Base-by-base conservation (phyloP, 2,113 vertebrate genomes). In the Atractosteus spatula region DNA sequence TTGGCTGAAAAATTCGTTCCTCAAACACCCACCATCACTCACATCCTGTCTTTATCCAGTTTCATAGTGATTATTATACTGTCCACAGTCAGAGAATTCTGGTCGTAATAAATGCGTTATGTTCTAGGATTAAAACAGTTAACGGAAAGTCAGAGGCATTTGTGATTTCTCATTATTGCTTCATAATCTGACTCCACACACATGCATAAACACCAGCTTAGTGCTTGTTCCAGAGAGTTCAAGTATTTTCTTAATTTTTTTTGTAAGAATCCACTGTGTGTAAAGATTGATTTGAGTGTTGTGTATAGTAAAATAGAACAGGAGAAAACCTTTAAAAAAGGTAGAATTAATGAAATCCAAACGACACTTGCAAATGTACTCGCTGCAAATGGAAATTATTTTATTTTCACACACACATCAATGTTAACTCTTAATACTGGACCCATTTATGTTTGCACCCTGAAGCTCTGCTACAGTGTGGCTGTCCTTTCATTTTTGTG, bases 61-160 rank as follows among this genome's bases (percentile, higher is more conserved):
- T 88, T 85, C 80, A 80, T 70, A 81, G 84, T 81, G 76, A 82
- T 86, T 76, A 78, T 76, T 74, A 68, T 78, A 79, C 70, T 74
- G 74, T 78, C 78, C 74, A 74, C 76, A 71, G 74, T 69, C 80
- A 79, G 70, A 81, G 80, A 87, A 85, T 82, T 84, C 81, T 72
- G 78, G 78, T 79, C 87, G 86, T 82, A 84, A 89, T 77, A 77
- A 62, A 69, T 44, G 66, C 78, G 69, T 78, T 80, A 77, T 81
- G 85, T 83, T 84, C 82, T 80, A 81, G 78, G 85, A 90, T 89
- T 88, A 88, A 86, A 84, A 78, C 83, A 70, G 78, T 79, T 81
- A 71, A 84, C 72, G 83, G 81, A 84, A 84, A 85, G 85, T 84
- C 80, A 84, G 77, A 84, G 76, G 82, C 87, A 88, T 89, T 88